Base-by-base conservation (phyloP, 2,113 vertebrate genomes). In the Scomber japonicus region DNA sequence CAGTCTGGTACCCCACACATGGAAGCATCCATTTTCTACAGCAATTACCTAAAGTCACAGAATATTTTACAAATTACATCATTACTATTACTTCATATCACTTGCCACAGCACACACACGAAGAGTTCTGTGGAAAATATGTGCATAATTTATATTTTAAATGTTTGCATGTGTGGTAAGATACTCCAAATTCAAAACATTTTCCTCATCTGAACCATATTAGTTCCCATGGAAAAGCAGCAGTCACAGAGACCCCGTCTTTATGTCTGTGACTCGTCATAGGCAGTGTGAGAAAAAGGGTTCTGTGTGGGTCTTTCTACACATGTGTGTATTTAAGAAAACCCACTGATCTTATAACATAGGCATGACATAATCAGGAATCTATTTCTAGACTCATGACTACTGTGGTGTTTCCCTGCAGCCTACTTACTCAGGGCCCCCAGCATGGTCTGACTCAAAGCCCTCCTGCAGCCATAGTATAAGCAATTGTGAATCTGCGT, bases 361-460 rank as follows among this genome's bases (percentile, higher is more conserved):
- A 75, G 53, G 80, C 4, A 70, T 90, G 86, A 88, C 59, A 85
- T 92, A 86, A 91, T 89, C 85, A 80, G 90, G 86, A 88, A 46
- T 86, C 81, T 94, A 92, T 93, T 94, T 88, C 72, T 80, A 21
- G 86, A 75, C 63, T 49, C 45, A 75, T 83, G 83, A 89, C 80
- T 82, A 70, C 73, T 3, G 3, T 63, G 75, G 87, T 87, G 86
- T 82, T 88, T 71, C 89, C 84, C 83, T 81, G 75, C 53, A 35
- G 80, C 49, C 71, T 80, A 77, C 59, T 69, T 86, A 79, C 81
- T 88, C 77, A 81, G 54, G 24, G 48, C 44, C 83, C 85, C 88
- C 81, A 62, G 64, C 56, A 67, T n/a, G 61, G 10, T 51, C 13
- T 91, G 80, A 89, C 48, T 92, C 84, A 91, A 49, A 56, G 73